Evolutionary conservation across 2,888 invertebrate genomes (phyloP).

Genomic region (Rhagonycha fulva): DNA sequence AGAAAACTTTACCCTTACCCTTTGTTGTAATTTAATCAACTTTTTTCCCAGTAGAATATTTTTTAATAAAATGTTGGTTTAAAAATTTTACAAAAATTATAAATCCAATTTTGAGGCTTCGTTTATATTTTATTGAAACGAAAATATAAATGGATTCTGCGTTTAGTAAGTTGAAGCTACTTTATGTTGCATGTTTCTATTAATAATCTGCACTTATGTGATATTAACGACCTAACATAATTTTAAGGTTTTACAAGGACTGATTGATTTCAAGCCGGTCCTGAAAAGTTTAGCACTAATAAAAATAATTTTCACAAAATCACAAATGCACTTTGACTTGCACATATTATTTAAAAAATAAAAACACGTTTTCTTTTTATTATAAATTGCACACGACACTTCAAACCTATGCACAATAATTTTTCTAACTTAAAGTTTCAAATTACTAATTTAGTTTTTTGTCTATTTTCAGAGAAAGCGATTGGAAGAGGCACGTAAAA

Average conservation of each 20-base stretch:
- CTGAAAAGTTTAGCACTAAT: background rate
- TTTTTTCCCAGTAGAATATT: background rate
- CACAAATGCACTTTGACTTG: background rate
- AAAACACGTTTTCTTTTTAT: background rate
- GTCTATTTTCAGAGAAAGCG: slow-evolving; percentile 75
- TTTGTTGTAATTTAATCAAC: background rate
- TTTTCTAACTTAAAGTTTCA: background rate
- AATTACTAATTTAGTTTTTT: slow-evolving; percentile 50
- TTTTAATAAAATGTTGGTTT: background rate
- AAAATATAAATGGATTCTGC: background rate
- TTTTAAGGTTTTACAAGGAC: background rate
- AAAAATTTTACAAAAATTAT: background rate
- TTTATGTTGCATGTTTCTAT: background rate
- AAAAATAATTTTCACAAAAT: background rate
- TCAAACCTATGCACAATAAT: background rate
- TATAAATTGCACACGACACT: background rate
- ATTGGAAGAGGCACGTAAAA: slow-evolving; percentile 76
- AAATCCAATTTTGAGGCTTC: background rate
- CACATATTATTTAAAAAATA: background rate
- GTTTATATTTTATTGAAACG: background rate
- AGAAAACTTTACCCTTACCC: background rate
- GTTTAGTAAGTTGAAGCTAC: background rate
- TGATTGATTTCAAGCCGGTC: background rate
- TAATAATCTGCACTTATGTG: background rate
- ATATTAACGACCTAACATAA: background rate